Conservation (phyloP, 2,113 vertebrate genomes). For the Lagopus muta region DNA sequence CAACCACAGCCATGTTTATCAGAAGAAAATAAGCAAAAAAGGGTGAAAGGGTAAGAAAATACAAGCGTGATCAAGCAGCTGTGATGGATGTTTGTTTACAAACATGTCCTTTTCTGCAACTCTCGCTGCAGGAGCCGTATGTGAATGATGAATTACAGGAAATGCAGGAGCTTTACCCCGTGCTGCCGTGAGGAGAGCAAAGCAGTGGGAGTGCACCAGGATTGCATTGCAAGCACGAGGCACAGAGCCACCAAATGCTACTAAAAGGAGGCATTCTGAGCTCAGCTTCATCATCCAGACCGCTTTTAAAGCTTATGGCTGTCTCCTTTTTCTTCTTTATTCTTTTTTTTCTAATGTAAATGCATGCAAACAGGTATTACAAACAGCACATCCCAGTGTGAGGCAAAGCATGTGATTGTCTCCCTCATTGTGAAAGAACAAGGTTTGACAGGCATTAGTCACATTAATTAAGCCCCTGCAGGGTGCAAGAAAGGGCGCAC, state of each 20-base stretch:
- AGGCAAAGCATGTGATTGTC: neutral
- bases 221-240: neutral
- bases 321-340: neutral
- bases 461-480: neutral
- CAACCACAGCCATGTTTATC: neutral
- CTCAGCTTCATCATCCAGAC: neutral
- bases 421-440: neutral
- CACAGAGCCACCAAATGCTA: neutral
- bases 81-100: conserved; percentile 35
- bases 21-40: neutral
- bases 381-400: neutral
- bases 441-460: neutral
- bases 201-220: neutral
- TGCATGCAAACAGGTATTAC: neutral
- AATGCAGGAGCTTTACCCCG: neutral
- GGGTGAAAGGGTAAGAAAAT: neutral
- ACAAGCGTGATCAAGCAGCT: neutral
- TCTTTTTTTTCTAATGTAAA: neutral
- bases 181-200: neutral
- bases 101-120: neutral
- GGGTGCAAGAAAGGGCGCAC: neutral
- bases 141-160: neutral
- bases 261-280: neutral
- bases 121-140: neutral
- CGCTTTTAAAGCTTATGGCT: fast-evolving